phyloP scores from a whole-genome alignment of 2,888 invertebrate species.

The Yponomeuta cagnagella region DNA sequence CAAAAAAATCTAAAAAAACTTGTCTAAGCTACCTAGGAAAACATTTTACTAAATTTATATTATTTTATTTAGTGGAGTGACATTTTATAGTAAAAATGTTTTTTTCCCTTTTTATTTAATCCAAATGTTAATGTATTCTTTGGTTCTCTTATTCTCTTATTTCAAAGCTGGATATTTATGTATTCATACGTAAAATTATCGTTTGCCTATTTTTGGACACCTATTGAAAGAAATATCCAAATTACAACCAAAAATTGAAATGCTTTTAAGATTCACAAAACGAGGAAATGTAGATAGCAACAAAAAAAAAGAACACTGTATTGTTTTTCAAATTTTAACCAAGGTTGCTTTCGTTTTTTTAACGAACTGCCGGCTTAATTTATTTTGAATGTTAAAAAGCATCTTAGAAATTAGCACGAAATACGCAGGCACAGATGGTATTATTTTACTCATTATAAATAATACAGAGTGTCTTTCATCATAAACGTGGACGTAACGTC shows the following conservation, averaged over 20 bases:
- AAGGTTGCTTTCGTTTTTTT: too few relatives aligned
- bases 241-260: neutral
- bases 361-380: too few relatives aligned
- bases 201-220: too few relatives aligned
- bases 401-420: too few relatives aligned
- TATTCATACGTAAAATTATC: neutral
- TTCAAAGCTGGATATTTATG: neutral
- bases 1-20: constrained; percentile 14
- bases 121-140: constrained; percentile 32
- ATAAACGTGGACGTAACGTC: too few relatives aligned
- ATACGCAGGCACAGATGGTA: neutral
- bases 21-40: constrained; percentile 20
- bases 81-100: constrained; percentile 18
- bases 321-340: neutral
- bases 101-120: constrained; percentile 18
- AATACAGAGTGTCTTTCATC: too few relatives aligned
- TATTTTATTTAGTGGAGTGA: constrained; percentile 23
- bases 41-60: constrained; percentile 20
- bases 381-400: too few relatives aligned
- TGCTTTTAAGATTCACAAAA: neutral
- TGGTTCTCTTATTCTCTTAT: constrained; percentile 28
- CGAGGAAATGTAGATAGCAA: neutral
- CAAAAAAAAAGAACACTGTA: neutral
- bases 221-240: neutral
- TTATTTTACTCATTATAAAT: neutral